Base-by-base conservation (phyloP, 64 coral and sea anemone species). In the Stichodactyla helianthus region DNA sequence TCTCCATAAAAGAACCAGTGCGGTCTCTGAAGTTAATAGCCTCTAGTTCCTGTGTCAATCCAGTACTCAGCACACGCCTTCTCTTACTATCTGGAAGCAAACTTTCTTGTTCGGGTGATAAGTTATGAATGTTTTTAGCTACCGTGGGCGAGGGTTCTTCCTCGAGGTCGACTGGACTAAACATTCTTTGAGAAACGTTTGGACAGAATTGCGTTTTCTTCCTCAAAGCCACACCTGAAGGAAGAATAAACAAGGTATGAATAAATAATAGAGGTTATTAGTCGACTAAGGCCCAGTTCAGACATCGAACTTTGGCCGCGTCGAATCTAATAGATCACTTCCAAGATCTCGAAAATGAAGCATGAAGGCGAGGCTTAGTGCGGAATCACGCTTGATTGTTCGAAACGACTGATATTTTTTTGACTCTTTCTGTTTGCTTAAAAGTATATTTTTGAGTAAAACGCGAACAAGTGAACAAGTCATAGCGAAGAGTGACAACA, bases 31-130 rank as follows among this genome's bases (percentile, higher is more conserved):
- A 79, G 2, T 86, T 77, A 7, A 98, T 35, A 17, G 55, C 89
- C 14, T 92, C 85, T 23, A 98, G 90, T 52, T 94, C 95, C 50
- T 84, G 10, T 71, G 95, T 98, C 5, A 98, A 89, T 10, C 92
- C 92, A 22, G 95, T 92, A 64, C 81, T 91, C 11, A 82, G 35
- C 13, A 51, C 67, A 19, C 93, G 93, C 44, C 84, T 23, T 85
- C 87, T 92, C 54, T 94, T 89, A 17, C 55, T 71, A 11, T 86
- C 89, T 59, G 89, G 89, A 12, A 92, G 16, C 16, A 51, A 7
- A 8, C 64, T 67, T 14, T 84, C 92, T 22, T 89, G 84, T 12
- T 94, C 89, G 5, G 95, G 90, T n/a, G 95, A 97, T 59, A 83
- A 86, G 55, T 79, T 62, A 80, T 65, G 79, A 6, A 64, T 14